phyloP scores from a whole-genome alignment of 2,888 invertebrate species.

The Sinohyriopsis cumingii region DNA sequence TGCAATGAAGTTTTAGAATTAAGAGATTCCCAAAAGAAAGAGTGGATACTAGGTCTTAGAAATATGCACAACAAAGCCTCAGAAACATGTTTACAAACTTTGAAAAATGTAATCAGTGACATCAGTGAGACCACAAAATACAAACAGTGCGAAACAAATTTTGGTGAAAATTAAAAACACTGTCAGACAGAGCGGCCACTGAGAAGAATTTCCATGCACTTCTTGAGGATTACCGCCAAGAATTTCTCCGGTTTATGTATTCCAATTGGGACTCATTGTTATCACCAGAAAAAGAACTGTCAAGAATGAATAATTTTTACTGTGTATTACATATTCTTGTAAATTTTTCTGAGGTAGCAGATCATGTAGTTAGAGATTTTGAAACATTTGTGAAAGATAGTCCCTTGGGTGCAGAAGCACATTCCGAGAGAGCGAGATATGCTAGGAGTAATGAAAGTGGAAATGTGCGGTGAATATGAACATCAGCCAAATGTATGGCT shows the following conservation, averaged over 20 bases:
- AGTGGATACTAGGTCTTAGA: conserved; percentile 18
- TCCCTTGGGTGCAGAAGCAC: conserved; percentile 11
- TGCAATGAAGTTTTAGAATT: conserved; percentile 11
- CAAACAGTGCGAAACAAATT: conserved; percentile 5
- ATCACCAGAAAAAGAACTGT: conserved; percentile 8
- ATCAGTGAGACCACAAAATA: conserved; percentile 11
- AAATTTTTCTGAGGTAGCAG: conserved; percentile 23
- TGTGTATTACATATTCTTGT: conserved; percentile 23
- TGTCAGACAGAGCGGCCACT: conserved; percentile 24
- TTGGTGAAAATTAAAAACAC: conserved; percentile 15
- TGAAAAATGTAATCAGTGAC: conserved; percentile 11
- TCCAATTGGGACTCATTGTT: conserved; percentile 16
- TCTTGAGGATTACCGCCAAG: conserved; percentile 16
- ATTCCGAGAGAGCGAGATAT: conserved; percentile 3
- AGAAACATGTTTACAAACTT: conserved; percentile 7
- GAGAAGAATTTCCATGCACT: conserved; percentile 20
- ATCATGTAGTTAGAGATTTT: conserved; percentile 11
- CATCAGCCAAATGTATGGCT: conserved; percentile 19
- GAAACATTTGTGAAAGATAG: conserved; percentile 14
- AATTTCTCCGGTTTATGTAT: conserved; percentile 17
- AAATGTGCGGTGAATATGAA: conserved; percentile 9
- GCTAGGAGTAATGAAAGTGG: conserved; percentile 12
- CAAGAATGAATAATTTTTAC: conserved; percentile 21
- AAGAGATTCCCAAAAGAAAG: conserved; percentile 12
- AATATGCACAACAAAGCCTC: conserved; percentile 17